Evolutionary conservation across 1,140 invertebrate genomes (phyloP).

Genomic region (Drosophila chauvacae): DNA sequence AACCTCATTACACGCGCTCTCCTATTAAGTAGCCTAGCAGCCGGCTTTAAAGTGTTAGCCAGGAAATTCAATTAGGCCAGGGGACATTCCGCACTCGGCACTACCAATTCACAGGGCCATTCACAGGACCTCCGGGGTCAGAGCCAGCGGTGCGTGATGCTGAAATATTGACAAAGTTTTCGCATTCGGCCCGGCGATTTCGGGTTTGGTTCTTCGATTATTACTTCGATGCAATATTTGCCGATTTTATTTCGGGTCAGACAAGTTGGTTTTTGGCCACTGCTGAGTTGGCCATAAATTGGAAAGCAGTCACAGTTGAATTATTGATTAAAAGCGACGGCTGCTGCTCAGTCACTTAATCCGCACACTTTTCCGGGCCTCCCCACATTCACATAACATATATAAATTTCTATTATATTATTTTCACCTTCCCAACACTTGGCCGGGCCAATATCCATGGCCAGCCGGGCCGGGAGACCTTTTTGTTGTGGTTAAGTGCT

Average conservation of each 20-base stretch:
- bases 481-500: constrained; percentile 63
- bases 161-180: constrained; percentile 67
- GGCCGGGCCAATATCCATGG: not conserved
- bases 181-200: constrained; percentile 36
- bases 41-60: constrained; percentile 66
- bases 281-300: constrained; percentile 41
- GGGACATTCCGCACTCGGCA: constrained; percentile 24
- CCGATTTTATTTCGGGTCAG: constrained; percentile 66
- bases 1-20: constrained; percentile 56
- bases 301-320: constrained; percentile 59
- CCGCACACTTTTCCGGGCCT: not conserved
- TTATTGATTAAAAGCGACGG: constrained; percentile 68
- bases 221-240: constrained; percentile 61
- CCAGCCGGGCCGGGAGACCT: constrained; percentile 17
- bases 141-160: constrained; percentile 43
- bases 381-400: not conserved
- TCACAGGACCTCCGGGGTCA: constrained; percentile 8
- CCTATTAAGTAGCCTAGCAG: constrained; percentile 55
- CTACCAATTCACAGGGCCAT: constrained; percentile 12
- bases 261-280: constrained; percentile 19
- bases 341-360: constrained; percentile 9
- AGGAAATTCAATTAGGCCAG: constrained; percentile 57
- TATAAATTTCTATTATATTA: constrained; percentile 43
- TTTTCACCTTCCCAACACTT: constrained; percentile 39
- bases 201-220: constrained; percentile 53